Base-by-base conservation (phyloP, 2,797 vertebrate species). In the Sebastolobus altivelis region DNA sequence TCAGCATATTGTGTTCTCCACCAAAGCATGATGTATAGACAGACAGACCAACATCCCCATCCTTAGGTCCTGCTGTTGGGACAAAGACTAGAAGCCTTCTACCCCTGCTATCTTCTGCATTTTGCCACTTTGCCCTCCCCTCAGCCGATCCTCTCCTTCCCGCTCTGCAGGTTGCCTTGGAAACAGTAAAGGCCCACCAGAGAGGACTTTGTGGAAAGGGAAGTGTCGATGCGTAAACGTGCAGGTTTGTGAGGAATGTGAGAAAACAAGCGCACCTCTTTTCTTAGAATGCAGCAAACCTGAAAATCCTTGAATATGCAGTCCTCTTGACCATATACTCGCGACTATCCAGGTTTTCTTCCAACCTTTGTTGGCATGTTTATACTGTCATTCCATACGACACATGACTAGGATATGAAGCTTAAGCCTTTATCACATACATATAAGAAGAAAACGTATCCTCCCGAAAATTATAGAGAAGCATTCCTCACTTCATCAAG, bases 91-190 rank as follows among this genome's bases (percentile, higher is more conserved):
- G 27, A 81, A 43, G 66, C 10, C 31, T 68, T 61, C 49, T 6
- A 14, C 6, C 43, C 20, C 43, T 66, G 10, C 69, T 65, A 35
- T 82, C 72, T 71, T 38, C 58, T 82, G 33, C 54, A 82, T 84
- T 82, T 81, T 82, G 77, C 80, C 55, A 25, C 62, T 86, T 85
- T 84, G 38, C 75, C 78, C 82, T 89, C 72, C 72, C 67, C 81
- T 89, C 69, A 69, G 77, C 75, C 75, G 75, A 49, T 80, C 74
- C 54, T 80, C 65, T 84, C 86, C 69, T 60, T 85, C 82, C 76
- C 22, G 33, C 84, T 92, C 82, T 84, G 86, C 75, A 89, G 70
- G 96, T 96, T 95, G 91, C 95, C 95, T 93, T 88, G 93, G 95
- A 94, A 95, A 96, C 96, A 90, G 93, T 86, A 83, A 86, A 77